These are phyloP conservation scores for Vireo altiloquus DNA, from an alignment of 2,113 vertebrate genomes.

Conservation along the genomic window DNA sequence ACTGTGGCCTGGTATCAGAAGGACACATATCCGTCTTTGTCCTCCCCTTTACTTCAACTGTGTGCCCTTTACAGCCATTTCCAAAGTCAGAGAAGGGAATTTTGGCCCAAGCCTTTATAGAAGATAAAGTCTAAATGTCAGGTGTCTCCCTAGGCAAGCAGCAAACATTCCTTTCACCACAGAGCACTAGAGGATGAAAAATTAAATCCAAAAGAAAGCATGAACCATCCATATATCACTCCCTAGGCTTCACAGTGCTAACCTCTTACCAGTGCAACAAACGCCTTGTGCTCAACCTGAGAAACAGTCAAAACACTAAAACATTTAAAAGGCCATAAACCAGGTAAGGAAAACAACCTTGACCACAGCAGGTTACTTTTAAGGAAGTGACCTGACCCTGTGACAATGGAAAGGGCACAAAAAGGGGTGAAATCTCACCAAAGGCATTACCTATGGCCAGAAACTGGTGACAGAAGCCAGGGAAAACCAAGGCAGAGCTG, in stretches of 20 bases:
- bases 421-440: not conserved
- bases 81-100: conserved; percentile 46
- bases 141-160: conserved; percentile 60
- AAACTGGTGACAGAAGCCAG: not conserved
- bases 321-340: conserved; percentile 38
- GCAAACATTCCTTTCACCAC: conserved; percentile 39
- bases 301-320: conserved; percentile 35
- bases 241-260: conserved; percentile 24
- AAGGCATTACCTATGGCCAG: not conserved
- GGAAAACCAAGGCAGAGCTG: not conserved
- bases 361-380: not conserved
- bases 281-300: conserved; percentile 25
- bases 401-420: not conserved
- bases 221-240: conserved; percentile 58
- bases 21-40: not conserved
- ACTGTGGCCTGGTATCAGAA: not conserved
- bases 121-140: conserved; percentile 66
- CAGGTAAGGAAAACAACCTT: conserved; percentile 35
- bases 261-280: conserved; percentile 36
- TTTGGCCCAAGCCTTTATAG: conserved; percentile 44
- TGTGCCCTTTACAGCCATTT: conserved; percentile 32
- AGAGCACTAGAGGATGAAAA: conserved; percentile 60
- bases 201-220: conserved; percentile 61
- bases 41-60: not conserved
- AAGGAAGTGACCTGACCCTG: not conserved